Conservation (phyloP, 2,113 vertebrate species). For the rat (Rattus norvegicus) region DNA sequence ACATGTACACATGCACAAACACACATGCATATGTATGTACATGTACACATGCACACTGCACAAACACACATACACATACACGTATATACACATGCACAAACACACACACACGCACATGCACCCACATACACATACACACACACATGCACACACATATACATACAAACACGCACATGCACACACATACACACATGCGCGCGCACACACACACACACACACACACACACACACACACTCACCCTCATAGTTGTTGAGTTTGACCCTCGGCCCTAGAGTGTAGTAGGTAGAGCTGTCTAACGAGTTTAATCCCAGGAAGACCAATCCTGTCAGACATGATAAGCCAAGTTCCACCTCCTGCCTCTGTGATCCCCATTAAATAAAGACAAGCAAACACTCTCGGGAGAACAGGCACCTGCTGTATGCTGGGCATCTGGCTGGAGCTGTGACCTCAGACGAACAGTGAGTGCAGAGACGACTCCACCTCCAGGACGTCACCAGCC, state of each 20-base stretch:
- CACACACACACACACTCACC: neutral
- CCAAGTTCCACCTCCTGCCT: neutral
- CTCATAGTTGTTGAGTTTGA: neutral
- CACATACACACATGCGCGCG: neutral
- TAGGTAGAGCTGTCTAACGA: neutral
- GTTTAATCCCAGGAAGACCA: neutral
- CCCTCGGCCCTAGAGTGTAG: neutral
- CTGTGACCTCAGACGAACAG: accelerated
- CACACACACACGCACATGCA: neutral
- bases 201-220: no score
- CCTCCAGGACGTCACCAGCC: no score
- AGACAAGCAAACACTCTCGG: neutral
- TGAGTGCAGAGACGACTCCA: accelerated
- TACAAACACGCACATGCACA: neutral
- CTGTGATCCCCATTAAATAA: neutral
- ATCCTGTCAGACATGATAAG: no score
- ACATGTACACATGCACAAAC: accelerated
- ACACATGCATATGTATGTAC: neutral
- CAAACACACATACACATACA: neutral
- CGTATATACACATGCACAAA: neutral
- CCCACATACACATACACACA: neutral
- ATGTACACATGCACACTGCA: accelerated
- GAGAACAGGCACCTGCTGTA: accelerated
- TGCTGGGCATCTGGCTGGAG: neutral
- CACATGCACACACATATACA: neutral